A percentile compares a stretch with the other conserved stretches of the same genome.
phyloP scores from a whole-genome alignment of 2,113 vertebrate species.

The Colaptes auratus region DNA sequence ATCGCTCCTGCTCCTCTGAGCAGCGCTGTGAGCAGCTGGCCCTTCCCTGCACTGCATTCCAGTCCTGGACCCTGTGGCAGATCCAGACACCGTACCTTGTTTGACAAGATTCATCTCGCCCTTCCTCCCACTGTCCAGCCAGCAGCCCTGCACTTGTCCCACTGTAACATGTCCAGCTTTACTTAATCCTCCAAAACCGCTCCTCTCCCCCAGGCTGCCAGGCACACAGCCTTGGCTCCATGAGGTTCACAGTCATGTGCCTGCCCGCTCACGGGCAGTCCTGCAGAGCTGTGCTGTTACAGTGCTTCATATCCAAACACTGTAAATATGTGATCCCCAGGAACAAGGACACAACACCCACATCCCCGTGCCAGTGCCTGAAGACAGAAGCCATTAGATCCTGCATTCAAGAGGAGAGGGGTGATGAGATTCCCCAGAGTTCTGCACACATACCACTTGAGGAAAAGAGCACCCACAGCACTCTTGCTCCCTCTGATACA shows the following conservation, averaged over 20 bases:
- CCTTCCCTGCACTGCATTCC: neutral
- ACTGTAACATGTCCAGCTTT: neutral
- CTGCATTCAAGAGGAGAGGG: neutral
- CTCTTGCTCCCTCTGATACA: neutral
- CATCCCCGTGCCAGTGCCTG: neutral
- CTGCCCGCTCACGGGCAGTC: neutral
- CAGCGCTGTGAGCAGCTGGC: neutral
- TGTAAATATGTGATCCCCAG: neutral
- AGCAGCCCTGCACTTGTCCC: neutral
- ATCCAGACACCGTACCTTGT: neutral
- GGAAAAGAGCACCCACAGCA: neutral
- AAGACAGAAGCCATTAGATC: neutral
- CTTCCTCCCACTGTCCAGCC: neutral
- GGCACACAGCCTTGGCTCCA: neutral
- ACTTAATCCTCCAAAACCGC: neutral
- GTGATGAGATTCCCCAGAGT: neutral
- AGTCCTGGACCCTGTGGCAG: neutral
- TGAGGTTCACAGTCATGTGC: neutral
- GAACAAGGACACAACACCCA: neutral
- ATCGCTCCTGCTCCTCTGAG: neutral
- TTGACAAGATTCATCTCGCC: neutral
- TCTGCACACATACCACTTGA: accelerated
- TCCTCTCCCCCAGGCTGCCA: neutral
- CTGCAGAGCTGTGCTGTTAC: neutral
- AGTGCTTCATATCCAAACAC: neutral